Evolutionary conservation across 2,888 invertebrate species (phyloP), one percentile per base, ranked within the genome.

Genomic region (Drosophila meridionalis): DNA sequence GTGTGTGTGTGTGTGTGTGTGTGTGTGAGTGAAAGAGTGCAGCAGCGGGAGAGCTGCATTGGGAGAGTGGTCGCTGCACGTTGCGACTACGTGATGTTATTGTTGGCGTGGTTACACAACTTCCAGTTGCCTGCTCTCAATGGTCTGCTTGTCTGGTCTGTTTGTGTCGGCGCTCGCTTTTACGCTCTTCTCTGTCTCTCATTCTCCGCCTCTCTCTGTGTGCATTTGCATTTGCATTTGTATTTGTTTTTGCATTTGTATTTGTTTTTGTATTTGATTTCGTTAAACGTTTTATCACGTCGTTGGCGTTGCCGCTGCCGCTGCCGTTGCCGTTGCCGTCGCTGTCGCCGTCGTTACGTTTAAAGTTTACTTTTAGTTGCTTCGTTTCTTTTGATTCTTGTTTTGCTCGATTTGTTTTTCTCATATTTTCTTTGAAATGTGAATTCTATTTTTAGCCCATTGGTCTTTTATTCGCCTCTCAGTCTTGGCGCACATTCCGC

Each of bases 241-340:
- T 43, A 50, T 63, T 64, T 69, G 40, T 38, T 42, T 63, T 64
- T 63, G 63, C 20, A 57, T 58, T 64, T 69, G 60, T 34, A 64
- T 63, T 68, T 74, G 56, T 53, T 62, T 74, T 72, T 71, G 68
- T 69, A 55, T 77, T 71, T 80, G 81, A 76, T 80, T 78, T 74
- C 69, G 75, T 80, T 83, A 80, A 86, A 84, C 84, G 82, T 82
- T 88, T 88, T 85, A 86, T 82, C 86, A 87, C 84, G 82, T 84
- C 76, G 73, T 63, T 58, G 64, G 14, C 34, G 63, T 34, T 40
- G 53, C 32, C 26, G 42, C 32, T 20, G 67, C 38, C 30, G 61
- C 1, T 20, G 20, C 20, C n/a, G n/a, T n/a, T 20, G 20, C n/a
- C 26, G 55, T 50, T 11, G 45, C 50, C 12, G 69, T 34, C 50